Evolutionary conservation across 2,797 vertebrate species (phyloP), one percentile per base, ranked within the genome.

Genomic region (Helostoma temminkii): DNA sequence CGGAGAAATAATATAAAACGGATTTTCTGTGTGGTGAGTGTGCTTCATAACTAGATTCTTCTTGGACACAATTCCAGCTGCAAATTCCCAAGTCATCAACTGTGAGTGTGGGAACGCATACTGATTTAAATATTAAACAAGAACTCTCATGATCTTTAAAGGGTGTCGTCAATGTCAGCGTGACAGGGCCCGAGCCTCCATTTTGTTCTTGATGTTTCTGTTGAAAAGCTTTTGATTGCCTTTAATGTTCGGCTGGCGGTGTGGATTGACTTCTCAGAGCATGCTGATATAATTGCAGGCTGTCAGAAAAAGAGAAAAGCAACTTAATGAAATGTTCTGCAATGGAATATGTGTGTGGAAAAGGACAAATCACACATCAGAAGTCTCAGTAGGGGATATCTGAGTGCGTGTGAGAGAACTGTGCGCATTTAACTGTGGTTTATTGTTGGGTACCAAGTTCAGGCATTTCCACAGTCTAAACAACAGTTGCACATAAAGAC

Each of bases 251-350:
- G 37, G 26, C 78, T 76, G 59, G 57, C 63, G 39, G 43, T 3
- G 64, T 28, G 54, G 74, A 80, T 49, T 59, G 83, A 89, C 85
- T 88, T 76, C 74, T 60, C 66, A 8, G 69, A 78, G 69, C 73
- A 47, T 48, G 70, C 66, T 59, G 62, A 18, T 86, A 62, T 92
- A 91, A 93, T 94, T 93, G 82, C 49, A 75, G 85, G 82, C 76
- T 91, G 87, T 88, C 87, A 87, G 53, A 78, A 73, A 71, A 73
- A 58, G 46, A 79, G 74, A 83, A 76, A 73, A 74, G 81, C 71
- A 63, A 78, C 82, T 73, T 64, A 43, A 39, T 56, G 18, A 80
- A 89, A 87, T 79, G 82, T 82, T 86, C 84, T 77, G 78, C 63
- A 78, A 84, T 78, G 89, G 86, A 68, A 82, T 49, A 68, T 75